Evolutionary conservation across 2,113 vertebrate species (phyloP).

Genomic region (Halichoeres trimaculatus): DNA sequence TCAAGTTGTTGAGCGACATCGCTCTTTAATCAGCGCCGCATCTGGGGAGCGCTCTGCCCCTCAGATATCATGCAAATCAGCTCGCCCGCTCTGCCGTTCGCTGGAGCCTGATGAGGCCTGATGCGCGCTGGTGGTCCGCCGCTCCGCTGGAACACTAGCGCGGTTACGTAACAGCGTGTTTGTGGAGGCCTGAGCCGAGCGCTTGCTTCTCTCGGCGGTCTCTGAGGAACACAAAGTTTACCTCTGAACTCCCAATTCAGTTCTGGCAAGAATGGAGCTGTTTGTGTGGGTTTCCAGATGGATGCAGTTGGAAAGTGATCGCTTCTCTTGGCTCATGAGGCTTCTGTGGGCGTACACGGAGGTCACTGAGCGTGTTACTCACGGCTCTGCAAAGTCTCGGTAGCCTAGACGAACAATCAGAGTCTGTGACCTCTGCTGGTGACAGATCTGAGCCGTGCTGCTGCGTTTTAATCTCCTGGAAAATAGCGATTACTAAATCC

Average conservation of each 20-base stretch:
- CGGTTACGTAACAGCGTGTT: slow-evolving; percentile 20
- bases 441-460: neutral
- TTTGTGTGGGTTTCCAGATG: slow-evolving; percentile 49
- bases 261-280: slow-evolving; percentile 15
- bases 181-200: slow-evolving; percentile 2
- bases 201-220: neutral
- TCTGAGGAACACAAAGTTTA: slow-evolving; percentile 17
- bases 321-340: slow-evolving; percentile 27
- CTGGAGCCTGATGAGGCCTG: neutral
- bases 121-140: slow-evolving; percentile 31
- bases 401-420: neutral
- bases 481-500: neutral
- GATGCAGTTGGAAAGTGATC: slow-evolving; percentile 38
- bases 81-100: slow-evolving; percentile 12
- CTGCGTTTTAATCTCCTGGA: neutral
- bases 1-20: slow-evolving; percentile 56
- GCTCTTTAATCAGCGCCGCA: slow-evolving; percentile 74
- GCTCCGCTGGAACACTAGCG: neutral
- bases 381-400: neutral
- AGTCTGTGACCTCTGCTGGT: neutral
- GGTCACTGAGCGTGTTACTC: slow-evolving; percentile 41
- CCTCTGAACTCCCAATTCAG: slow-evolving; percentile 26
- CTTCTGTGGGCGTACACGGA: slow-evolving; percentile 35
- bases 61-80: slow-evolving; percentile 67
- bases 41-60: slow-evolving; percentile 54